Evolutionary conservation across 2,888 invertebrate species (phyloP).

Genomic region (Tachina lurida): DNA sequence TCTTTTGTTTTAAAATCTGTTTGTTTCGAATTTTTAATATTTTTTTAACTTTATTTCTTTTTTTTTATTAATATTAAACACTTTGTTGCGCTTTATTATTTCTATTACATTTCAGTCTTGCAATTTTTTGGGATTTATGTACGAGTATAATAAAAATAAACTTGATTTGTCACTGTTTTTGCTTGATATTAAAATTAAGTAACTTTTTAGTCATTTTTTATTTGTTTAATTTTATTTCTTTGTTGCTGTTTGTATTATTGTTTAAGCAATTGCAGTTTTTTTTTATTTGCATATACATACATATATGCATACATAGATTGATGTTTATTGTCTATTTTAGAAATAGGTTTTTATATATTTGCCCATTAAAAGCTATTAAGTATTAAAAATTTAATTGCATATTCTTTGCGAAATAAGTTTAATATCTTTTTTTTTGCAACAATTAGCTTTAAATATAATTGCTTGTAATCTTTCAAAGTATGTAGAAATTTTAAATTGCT

Average conservation of each 20-base stretch:
- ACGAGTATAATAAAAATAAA: background rate
- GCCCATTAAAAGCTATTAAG: constrained; percentile 65
- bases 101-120: background rate
- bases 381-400: constrained; percentile 62
- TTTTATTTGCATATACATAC: background rate
- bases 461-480: background rate
- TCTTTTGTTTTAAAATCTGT: constrained; percentile 43
- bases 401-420: constrained; percentile 57
- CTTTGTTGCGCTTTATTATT: background rate
- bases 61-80: constrained; percentile 41
- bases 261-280: constrained; percentile 12
- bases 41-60: constrained; percentile 56
- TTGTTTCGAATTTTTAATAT: background rate
- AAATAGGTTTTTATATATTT: background rate
- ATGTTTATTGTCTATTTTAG: background rate
- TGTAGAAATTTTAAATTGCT: constrained; percentile 4
- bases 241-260: constrained; percentile 19
- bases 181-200: constrained; percentile 1
- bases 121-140: constrained; percentile 3
- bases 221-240: background rate
- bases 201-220: constrained; percentile 26
- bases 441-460: constrained; percentile 25
- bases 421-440: constrained; percentile 63
- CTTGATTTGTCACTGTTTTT: background rate
- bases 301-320: background rate